These are phyloP conservation scores for Rugalucina vietnamica DNA, from an alignment of 2,888 invertebrate species.

Conservation along the genomic window DNA sequence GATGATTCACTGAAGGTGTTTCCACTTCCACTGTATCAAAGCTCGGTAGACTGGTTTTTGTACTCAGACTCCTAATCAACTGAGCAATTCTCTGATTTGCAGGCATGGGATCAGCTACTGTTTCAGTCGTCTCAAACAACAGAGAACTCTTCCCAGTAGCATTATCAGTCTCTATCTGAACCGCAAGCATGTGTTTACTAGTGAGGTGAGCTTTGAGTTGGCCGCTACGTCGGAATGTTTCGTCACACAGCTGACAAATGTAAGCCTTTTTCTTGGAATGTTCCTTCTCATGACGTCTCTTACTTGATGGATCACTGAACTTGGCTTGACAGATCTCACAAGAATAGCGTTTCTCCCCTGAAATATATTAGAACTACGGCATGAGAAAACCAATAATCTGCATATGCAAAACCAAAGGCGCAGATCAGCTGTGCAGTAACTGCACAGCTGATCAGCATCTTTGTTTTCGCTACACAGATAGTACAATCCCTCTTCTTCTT, in stretches of 20 bases:
- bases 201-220: slow-evolving; percentile 77
- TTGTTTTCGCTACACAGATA: too few species aligned
- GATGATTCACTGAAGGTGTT: slow-evolving; percentile 12
- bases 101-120: background rate
- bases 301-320: slow-evolving; percentile 81
- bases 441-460: too few species aligned
- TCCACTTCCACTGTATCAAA: slow-evolving; percentile 41
- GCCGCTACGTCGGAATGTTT: slow-evolving; percentile 77
- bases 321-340: slow-evolving; percentile 78
- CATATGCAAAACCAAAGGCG: too few species aligned
- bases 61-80: slow-evolving; percentile 68
- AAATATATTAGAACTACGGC: slow-evolving; percentile 42
- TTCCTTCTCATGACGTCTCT: slow-evolving; percentile 79
- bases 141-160: slow-evolving; percentile 32
- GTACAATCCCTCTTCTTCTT: too few species aligned
- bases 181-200: slow-evolving; percentile 59
- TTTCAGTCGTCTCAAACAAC: slow-evolving; percentile 32
- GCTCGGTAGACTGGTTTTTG: slow-evolving; percentile 44
- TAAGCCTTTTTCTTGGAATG: slow-evolving; percentile 78
- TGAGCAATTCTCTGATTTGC: slow-evolving; percentile 71
- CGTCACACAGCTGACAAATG: slow-evolving; percentile 77
- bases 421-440: too few species aligned
- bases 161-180: slow-evolving; percentile 56
- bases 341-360: slow-evolving; percentile 80
- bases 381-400: too few species aligned